A percentile compares a stretch with the other conserved stretches of the same genome.
phyloP scores from a whole-genome alignment of 2,113 vertebrate genomes.

The Lutjanus erythropterus region DNA sequence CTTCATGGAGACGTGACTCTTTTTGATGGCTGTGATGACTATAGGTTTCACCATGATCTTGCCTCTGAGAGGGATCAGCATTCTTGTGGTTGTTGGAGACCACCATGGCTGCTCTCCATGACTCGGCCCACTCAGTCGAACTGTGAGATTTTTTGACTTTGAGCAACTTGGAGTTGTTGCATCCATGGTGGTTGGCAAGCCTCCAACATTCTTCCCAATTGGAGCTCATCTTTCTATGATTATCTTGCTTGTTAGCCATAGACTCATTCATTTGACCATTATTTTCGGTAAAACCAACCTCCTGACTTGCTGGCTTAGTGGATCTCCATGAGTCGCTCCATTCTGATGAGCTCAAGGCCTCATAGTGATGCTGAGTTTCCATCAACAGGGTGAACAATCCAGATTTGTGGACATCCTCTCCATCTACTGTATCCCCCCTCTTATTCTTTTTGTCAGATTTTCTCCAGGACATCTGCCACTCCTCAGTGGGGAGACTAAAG shows the following conservation, averaged over 20 bases:
- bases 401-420: not conserved
- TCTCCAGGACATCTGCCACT: slow-evolving; percentile 77
- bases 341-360: slow-evolving; percentile 53
- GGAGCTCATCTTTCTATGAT: not conserved
- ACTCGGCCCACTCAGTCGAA: slow-evolving; percentile 56
- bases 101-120: slow-evolving; percentile 57
- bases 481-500: slow-evolving; percentile 12
- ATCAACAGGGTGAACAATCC: slow-evolving; percentile 40
- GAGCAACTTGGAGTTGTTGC: slow-evolving; percentile 15
- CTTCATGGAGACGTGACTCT: not conserved
- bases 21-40: not conserved
- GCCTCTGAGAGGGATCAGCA: not conserved
- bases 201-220: slow-evolving; percentile 68
- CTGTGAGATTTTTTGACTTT: not conserved
- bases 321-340: slow-evolving; percentile 73
- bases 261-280: slow-evolving; percentile 6
- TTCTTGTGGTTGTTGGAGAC: slow-evolving; percentile 20
- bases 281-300: not conserved
- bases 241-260: not conserved
- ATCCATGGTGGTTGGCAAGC: slow-evolving; percentile 53
- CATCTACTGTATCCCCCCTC: not conserved
- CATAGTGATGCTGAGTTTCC: slow-evolving; percentile 38
- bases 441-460: slow-evolving; percentile 27
- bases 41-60: not conserved
- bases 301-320: slow-evolving; percentile 50